phyloP scores from a whole-genome alignment of 2,113 vertebrate genomes.

The Carassius gibelio region DNA sequence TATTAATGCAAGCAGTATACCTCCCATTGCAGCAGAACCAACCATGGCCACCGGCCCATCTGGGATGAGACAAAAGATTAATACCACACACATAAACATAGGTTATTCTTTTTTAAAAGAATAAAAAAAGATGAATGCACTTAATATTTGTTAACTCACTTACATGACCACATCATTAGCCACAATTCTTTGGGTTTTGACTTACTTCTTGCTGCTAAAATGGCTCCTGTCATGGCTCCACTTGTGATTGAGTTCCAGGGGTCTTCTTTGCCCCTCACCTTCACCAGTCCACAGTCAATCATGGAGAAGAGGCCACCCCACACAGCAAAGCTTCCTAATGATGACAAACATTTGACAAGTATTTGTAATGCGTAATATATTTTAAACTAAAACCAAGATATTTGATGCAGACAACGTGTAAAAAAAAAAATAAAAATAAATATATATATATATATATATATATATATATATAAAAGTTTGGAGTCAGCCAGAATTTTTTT shows the following conservation, averaged over 20 bases:
- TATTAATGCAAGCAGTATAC: conserved; percentile 91
- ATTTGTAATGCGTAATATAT: neutral
- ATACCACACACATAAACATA: neutral
- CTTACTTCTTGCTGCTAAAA: conserved; percentile 96
- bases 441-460: no score
- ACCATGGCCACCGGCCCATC: conserved; percentile 94
- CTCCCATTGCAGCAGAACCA: conserved; percentile 93
- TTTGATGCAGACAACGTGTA: no score
- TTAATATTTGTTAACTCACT: neutral
- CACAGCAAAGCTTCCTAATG: conserved; percentile 90
- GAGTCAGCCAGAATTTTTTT: no score
- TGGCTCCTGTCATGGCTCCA: conserved; percentile 92
- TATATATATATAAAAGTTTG: no score
- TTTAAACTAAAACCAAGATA: neutral
- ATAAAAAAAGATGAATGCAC: neutral
- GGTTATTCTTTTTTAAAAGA: neutral
- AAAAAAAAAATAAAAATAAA: no score
- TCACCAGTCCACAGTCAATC: conserved; percentile 95
- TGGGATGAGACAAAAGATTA: conserved; percentile 59
- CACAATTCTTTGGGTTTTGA: neutral
- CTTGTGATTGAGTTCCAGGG: conserved; percentile 98
- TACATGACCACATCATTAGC: neutral
- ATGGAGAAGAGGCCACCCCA: conserved; percentile 97
- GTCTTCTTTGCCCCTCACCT: conserved; percentile 92
- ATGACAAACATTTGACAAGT: neutral